Conservation (phyloP, 1,140 invertebrate species). For the Archivesica marissinica region DNA sequence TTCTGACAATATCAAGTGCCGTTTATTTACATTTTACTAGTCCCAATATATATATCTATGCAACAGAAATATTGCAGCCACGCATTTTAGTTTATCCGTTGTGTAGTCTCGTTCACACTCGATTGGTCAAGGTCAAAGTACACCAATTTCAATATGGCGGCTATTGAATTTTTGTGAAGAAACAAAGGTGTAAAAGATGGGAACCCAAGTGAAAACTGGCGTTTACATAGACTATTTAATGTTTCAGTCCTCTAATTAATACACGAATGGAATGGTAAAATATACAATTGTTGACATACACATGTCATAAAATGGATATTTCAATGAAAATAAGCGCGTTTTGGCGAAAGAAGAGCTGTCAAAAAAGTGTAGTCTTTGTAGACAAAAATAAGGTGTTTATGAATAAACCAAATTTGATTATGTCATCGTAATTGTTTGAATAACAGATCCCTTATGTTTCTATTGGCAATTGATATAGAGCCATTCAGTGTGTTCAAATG, state of each 20-base stretch:
- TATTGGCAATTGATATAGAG: slow-evolving; percentile 16
- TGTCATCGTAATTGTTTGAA: background rate
- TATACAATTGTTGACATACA: background rate
- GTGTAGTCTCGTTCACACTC: slow-evolving; percentile 36
- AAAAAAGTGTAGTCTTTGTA: slow-evolving; percentile 40
- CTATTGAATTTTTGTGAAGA: slow-evolving; percentile 64
- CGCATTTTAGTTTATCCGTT: background rate
- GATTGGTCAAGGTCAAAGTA: slow-evolving; percentile 83
- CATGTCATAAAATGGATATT: background rate
- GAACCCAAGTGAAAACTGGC: slow-evolving; percentile 52
- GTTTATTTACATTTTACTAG: too few species aligned
- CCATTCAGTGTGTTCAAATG: slow-evolving; percentile 60
- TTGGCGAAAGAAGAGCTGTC: background rate
- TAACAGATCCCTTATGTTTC: slow-evolving; percentile 17
- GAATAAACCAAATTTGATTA: background rate
- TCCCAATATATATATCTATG: too few species aligned
- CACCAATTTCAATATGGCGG: slow-evolving; percentile 81
- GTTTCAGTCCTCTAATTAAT: slow-evolving; percentile 3
- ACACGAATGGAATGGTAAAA: slow-evolving; percentile 18
- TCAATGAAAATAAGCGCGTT: background rate
- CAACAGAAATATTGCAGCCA: too few species aligned
- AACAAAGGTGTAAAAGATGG: slow-evolving; percentile 76
- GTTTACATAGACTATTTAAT: background rate
- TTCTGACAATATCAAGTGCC: too few species aligned
- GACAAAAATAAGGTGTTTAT: background rate